Evolutionary conservation across 2,797 vertebrate genomes (phyloP).

Genomic region (Todus mexicanus): DNA sequence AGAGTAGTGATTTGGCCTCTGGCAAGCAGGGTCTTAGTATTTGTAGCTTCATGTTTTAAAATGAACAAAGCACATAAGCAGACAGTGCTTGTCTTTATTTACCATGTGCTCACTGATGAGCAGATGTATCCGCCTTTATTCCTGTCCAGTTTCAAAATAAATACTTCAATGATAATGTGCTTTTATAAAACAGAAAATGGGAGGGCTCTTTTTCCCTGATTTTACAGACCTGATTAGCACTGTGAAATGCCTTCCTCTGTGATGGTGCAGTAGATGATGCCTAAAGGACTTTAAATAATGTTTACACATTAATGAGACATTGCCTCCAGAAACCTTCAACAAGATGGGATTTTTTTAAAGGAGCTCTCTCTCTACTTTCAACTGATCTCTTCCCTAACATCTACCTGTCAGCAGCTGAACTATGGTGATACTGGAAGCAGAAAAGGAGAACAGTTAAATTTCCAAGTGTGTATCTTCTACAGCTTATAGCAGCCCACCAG

Average conservation of each 20-base stretch:
- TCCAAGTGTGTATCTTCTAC: background rate
- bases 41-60: background rate
- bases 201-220: background rate
- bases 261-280: background rate
- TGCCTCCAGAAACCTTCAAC: background rate
- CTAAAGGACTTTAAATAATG: background rate
- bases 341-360: background rate
- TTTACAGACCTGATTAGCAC: background rate
- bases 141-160: background rate
- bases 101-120: fast-evolving
- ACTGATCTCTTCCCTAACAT: background rate
- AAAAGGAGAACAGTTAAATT: background rate
- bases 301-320: background rate
- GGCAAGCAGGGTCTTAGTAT: background rate
- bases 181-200: background rate
- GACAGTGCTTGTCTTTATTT: background rate
- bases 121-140: background rate
- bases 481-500: background rate
- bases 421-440: background rate
- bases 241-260: background rate
- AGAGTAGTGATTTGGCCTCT: background rate
- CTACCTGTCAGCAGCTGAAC: background rate
- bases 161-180: background rate
- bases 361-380: background rate
- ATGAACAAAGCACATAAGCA: background rate